These are phyloP conservation scores for Glossophaga mutica DNA, from an alignment of 2,797 vertebrate genomes.

Conservation along the genomic window DNA sequence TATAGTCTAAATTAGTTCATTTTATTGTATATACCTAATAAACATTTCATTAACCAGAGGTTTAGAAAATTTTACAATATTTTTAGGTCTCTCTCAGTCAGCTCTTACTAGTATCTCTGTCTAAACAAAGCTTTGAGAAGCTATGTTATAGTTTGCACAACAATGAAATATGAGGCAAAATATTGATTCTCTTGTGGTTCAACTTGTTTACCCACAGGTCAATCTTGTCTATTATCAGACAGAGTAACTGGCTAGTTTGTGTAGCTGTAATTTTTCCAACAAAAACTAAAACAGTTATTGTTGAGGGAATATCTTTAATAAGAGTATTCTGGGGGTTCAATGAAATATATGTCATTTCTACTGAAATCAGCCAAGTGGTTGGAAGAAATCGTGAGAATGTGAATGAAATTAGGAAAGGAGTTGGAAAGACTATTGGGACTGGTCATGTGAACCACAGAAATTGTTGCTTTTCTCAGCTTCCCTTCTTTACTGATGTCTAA, in stretches of 20 bases:
- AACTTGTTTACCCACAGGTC: constrained; percentile 53
- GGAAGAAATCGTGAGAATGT: constrained; percentile 69
- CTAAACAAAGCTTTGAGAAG: constrained; percentile 60
- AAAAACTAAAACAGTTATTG: constrained; percentile 62
- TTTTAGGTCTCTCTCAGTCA: constrained; percentile 52
- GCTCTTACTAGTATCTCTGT: constrained; percentile 56
- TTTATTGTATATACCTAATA: constrained; percentile 53
- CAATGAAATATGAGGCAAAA: constrained; percentile 59
- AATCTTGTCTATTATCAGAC: constrained; percentile 58
- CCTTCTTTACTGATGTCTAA: constrained; percentile 13
- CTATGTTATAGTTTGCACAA: constrained; percentile 51
- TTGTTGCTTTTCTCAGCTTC: constrained; percentile 40
- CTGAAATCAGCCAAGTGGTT: constrained; percentile 63
- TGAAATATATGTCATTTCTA: constrained; percentile 69
- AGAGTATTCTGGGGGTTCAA: constrained; percentile 41
- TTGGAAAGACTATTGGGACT: background rate
- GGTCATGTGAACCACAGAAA: constrained; percentile 38
- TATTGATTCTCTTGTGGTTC: constrained; percentile 58
- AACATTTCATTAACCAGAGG: constrained; percentile 46
- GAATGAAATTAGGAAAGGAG: constrained; percentile 50
- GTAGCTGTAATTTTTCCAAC: constrained; percentile 59
- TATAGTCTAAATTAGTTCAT: constrained; percentile 59
- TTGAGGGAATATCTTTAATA: constrained; percentile 71
- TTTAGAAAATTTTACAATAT: constrained; percentile 56
- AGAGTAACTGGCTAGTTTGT: constrained; percentile 49